Evolutionary conservation across 2,888 invertebrate species (phyloP).

Genomic region (Drosophila niveifrons): DNA sequence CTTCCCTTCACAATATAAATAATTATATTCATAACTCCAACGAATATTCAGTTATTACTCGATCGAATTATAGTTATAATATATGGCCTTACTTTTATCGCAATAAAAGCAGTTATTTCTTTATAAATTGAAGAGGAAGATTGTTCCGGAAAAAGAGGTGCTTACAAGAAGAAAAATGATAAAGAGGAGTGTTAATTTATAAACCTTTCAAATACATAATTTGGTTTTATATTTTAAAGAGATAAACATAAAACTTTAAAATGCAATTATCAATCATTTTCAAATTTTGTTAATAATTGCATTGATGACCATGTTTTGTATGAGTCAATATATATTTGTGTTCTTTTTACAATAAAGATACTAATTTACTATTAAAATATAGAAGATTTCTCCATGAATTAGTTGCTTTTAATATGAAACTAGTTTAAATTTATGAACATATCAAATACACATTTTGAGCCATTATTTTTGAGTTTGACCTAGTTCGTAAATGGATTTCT

Average conservation of each 20-base stretch:
- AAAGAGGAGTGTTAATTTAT: too few species aligned
- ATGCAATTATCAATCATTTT: too few species aligned
- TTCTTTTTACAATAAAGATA: neutral
- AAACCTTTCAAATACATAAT: too few species aligned
- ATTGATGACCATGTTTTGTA: too few species aligned
- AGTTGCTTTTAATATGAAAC: too few species aligned
- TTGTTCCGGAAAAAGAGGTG: too few species aligned
- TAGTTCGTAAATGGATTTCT: slow-evolving; percentile 28
- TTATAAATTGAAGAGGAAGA: too few species aligned
- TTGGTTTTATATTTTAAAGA: too few species aligned
- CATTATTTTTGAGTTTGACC: neutral
- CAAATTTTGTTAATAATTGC: too few species aligned
- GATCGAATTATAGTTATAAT: neutral
- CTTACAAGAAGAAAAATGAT: too few species aligned
- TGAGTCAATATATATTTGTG: too few species aligned
- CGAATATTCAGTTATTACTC: neutral
- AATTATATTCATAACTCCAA: neutral
- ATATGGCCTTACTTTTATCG: neutral
- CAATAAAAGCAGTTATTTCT: neutral
- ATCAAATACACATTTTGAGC: neutral
- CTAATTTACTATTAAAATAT: neutral
- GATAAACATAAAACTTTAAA: too few species aligned
- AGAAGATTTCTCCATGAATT: neutral
- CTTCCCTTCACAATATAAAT: neutral
- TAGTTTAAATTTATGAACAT: neutral